These are phyloP conservation scores for Orbicella faveolata DNA, from an alignment of 64 coral and sea anemone genomes.

Conservation along the genomic window DNA sequence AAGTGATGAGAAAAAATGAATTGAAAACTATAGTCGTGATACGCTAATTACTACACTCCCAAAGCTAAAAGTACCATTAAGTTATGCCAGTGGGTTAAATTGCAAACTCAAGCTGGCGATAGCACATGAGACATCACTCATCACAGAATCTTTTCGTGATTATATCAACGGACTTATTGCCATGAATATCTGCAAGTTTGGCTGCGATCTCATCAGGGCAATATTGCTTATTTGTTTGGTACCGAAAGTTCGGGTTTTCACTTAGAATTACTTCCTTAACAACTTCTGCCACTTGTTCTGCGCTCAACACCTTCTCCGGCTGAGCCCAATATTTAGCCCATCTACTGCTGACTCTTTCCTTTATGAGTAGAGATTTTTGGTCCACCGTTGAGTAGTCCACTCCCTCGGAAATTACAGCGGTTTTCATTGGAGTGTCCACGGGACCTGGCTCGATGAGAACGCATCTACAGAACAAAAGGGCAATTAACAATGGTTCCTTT, in stretches of 20 bases:
- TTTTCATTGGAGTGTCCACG: constrained; percentile 40
- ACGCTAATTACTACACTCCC: no score
- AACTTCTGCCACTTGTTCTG: constrained; percentile 52
- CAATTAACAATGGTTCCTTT: background rate
- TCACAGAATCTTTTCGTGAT: constrained; percentile 45
- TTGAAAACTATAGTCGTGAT: no score
- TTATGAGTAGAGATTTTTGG: constrained; percentile 26
- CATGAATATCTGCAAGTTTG: constrained; percentile 45
- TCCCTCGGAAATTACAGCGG: constrained; percentile 8
- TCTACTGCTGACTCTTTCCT: constrained; percentile 21
- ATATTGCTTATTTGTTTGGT: constrained; percentile 67
- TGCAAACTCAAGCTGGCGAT: no score
- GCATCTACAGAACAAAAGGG: background rate
- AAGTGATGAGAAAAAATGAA: no score
- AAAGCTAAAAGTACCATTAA: no score
- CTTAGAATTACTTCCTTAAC: constrained; percentile 36
- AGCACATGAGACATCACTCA: background rate
- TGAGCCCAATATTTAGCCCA: constrained; percentile 4
- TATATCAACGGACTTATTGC: constrained; percentile 15
- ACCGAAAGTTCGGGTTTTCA: constrained; percentile 47
- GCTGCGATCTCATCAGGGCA: constrained; percentile 9
- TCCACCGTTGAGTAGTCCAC: constrained; percentile 18
- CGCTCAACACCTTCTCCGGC: constrained; percentile 15
- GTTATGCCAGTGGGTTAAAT: no score
- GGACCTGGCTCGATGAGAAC: constrained; percentile 41